phyloP scores from a whole-genome alignment of 2,888 invertebrate species.

The Morpho deidamia region DNA sequence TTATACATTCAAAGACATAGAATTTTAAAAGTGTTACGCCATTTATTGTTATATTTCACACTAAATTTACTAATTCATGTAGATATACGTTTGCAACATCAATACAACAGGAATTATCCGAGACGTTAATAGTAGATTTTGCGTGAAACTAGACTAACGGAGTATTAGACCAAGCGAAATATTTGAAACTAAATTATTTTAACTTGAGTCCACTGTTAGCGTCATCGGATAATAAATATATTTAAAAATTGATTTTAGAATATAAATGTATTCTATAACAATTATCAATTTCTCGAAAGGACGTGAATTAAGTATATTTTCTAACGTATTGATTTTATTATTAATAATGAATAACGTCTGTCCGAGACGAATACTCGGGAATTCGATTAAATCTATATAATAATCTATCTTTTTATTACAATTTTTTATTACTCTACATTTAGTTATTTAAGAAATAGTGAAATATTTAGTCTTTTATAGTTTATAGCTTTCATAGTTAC shows the following conservation, averaged over 20 bases:
- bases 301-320: not conserved
- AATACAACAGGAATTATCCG: slow-evolving; percentile 14
- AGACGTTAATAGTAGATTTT: not conserved
- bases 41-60: slow-evolving; percentile 24
- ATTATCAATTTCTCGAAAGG: slow-evolving; percentile 19
- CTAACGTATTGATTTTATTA: slow-evolving; percentile 7
- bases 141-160: not conserved
- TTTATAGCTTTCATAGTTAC: slow-evolving; percentile 14
- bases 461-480: slow-evolving; percentile 19
- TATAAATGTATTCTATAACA: slow-evolving; percentile 12
- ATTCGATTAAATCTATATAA: slow-evolving; percentile 21
- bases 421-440: slow-evolving; percentile 10
- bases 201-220: not conserved
- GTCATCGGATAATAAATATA: not conserved
- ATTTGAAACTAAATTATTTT: not conserved
- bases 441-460: slow-evolving; percentile 10
- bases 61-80: slow-evolving; percentile 16
- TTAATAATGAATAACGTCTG: slow-evolving; percentile 3
- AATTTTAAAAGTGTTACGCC: slow-evolving; percentile 10
- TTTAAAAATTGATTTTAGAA: slow-evolving; percentile 19
- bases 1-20: slow-evolving; percentile 50
- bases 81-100: slow-evolving; percentile 19
- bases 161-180: not conserved
- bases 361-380: slow-evolving; percentile 16
- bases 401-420: slow-evolving; percentile 1